Base-by-base conservation (phyloP, 2,113 vertebrate genomes). In the Nannobrachium achirus region DNA sequence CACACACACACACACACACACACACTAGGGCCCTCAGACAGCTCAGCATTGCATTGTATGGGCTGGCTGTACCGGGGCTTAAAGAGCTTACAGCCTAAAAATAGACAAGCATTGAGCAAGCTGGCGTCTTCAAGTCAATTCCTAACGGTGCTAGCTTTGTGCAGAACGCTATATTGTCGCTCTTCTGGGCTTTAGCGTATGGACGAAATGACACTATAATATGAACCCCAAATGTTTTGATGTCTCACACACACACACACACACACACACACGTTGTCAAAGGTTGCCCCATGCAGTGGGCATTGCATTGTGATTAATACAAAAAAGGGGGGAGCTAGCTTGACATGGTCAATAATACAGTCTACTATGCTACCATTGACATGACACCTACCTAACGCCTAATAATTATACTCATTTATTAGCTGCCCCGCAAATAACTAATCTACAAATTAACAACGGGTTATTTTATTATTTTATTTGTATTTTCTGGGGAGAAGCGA, bases 1-100 rank as follows among this genome's bases (percentile, higher is more conserved):
- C 25, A 33, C 25, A 33, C 25, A n/a, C n/a, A n/a, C n/a, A n/a
- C n/a, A n/a, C n/a, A n/a, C n/a, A n/a, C 8, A 19, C 55, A 50
- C 40, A 58, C 51, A 58, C 1, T 10, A 0, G 49, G 59, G 25
- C 50, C 56, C 46, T 49, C 10, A 20, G 44, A 15, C 49, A 50
- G 13, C n/a, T 1, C 63, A 51, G 33, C 14, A 40, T 41, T 63
- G 51, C 58, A 59, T 41, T 49, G n/a, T 13, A 53, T 56, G 72
- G 25, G 25, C 25, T 33, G 25, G 25, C 25, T 33, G 25, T 33
- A 5, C 25, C 25, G 3, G 25, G 25, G 79, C 18, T 89, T 81
- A 85, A 33, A 63, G 40, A 65, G 86, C 76, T 89, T 88, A 85
- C 19, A 60, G 71, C 39, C 69, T 80, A 86, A 83, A 89, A 84